Percentiles rank a stretch among this genome's conserved stretches.
These are phyloP conservation scores for Syrphus vitripennis DNA, from an alignment of 2,888 invertebrate species.

Conservation along the genomic window DNA sequence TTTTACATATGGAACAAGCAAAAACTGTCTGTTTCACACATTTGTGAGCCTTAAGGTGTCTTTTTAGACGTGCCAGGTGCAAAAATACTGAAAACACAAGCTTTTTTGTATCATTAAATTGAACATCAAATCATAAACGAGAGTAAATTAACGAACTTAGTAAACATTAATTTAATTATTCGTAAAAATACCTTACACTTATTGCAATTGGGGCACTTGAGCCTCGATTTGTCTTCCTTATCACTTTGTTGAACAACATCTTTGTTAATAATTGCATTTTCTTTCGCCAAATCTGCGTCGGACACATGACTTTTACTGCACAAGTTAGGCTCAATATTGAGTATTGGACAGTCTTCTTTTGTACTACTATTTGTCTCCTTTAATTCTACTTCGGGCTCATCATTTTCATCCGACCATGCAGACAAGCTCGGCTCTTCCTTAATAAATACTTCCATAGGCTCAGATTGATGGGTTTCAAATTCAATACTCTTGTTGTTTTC, in stretches of 20 bases:
- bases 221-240: neutral
- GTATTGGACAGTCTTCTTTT: conserved; percentile 74
- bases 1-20: neutral
- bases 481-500: neutral
- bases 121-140: too few relatives aligned
- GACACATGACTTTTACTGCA: neutral
- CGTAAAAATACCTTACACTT: neutral
- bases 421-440: neutral
- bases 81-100: neutral
- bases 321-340: conserved; percentile 72
- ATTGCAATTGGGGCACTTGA: conserved; percentile 81
- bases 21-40: neutral
- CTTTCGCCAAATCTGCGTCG: neutral
- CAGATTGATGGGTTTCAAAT: neutral
- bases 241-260: neutral
- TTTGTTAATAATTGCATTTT: neutral
- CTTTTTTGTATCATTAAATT: neutral
- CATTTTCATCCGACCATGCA: too few relatives aligned
- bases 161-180: neutral
- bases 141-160: too few relatives aligned
- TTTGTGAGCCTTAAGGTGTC: neutral
- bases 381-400: neutral
- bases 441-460: neutral
- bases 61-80: neutral
- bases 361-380: neutral